These are phyloP conservation scores for Diaphora mendica DNA, from an alignment of 2,888 invertebrate genomes.

Conservation along the genomic window DNA sequence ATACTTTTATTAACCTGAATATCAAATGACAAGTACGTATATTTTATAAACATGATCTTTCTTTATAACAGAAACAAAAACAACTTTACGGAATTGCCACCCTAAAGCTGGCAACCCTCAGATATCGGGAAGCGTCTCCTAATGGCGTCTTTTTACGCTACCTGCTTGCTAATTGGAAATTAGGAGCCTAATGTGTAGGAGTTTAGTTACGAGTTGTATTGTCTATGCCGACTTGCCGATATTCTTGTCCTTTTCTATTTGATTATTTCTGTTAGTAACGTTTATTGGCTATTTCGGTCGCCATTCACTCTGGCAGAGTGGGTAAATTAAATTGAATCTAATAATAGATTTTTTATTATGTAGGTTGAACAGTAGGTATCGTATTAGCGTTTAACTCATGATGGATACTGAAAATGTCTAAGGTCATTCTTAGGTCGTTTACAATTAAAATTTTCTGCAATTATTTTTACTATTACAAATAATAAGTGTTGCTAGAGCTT, in stretches of 20 bases:
- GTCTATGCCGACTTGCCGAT: slow-evolving; percentile 76
- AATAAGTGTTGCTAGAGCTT: too few species aligned
- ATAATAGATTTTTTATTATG: neutral
- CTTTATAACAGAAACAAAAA: slow-evolving; percentile 8
- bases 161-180: slow-evolving; percentile 85
- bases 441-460: neutral
- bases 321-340: slow-evolving; percentile 28
- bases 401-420: neutral
- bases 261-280: slow-evolving; percentile 51
- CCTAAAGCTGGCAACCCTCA: slow-evolving; percentile 41
- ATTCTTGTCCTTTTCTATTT: slow-evolving; percentile 71
- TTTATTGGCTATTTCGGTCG: slow-evolving; percentile 30
- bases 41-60: neutral
- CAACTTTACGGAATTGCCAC: slow-evolving; percentile 7
- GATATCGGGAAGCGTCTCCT: slow-evolving; percentile 71
- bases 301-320: slow-evolving; percentile 18
- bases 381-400: neutral
- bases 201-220: slow-evolving; percentile 75
- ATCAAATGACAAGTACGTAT: neutral
- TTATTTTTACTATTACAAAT: too few species aligned
- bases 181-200: slow-evolving; percentile 83
- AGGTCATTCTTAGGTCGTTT: neutral
- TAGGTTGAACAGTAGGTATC: neutral
- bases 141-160: slow-evolving; percentile 85
- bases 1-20: neutral